Evolutionary conservation across 2,797 vertebrate species (phyloP).

Genomic region (Melanotaenia boesemani): DNA sequence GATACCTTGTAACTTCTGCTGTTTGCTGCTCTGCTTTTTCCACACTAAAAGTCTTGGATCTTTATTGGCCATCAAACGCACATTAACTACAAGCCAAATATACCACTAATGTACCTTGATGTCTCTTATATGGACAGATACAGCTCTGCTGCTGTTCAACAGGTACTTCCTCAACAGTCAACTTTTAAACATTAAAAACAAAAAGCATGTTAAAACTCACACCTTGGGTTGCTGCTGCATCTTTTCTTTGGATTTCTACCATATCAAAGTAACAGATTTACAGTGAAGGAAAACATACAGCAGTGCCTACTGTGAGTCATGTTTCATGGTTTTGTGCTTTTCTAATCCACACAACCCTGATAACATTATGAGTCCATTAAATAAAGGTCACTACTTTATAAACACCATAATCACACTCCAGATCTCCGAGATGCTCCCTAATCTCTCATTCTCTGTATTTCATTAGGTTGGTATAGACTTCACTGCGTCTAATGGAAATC

Average conservation of each 20-base stretch:
- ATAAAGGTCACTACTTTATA: not conserved
- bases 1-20: too few relatives aligned
- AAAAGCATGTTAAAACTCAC: not conserved
- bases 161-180: too few relatives aligned
- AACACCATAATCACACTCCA: not conserved
- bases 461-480: slow-evolving; percentile 97
- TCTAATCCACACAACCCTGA: not conserved
- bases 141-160: too few relatives aligned
- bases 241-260: not conserved
- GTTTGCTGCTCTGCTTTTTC: too few relatives aligned
- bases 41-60: too few relatives aligned
- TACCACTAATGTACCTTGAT: too few relatives aligned
- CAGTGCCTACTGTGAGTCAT: not conserved
- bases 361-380: not conserved
- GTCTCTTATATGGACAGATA: too few relatives aligned
- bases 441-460: slow-evolving; percentile 27
- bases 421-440: not conserved
- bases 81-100: too few relatives aligned
- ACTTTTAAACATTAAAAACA: too few relatives aligned
- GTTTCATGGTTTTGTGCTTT: not conserved
- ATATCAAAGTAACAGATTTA: not conserved
- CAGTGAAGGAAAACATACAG: not conserved
- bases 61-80: too few relatives aligned
- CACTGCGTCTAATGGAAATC: slow-evolving; percentile 97
- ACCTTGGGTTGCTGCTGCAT: not conserved